Evolutionary conservation across 2,113 vertebrate genomes (phyloP), one percentile per base, ranked within the genome.

Genomic region (Sinocyclocheilus maitianheensis): DNA sequence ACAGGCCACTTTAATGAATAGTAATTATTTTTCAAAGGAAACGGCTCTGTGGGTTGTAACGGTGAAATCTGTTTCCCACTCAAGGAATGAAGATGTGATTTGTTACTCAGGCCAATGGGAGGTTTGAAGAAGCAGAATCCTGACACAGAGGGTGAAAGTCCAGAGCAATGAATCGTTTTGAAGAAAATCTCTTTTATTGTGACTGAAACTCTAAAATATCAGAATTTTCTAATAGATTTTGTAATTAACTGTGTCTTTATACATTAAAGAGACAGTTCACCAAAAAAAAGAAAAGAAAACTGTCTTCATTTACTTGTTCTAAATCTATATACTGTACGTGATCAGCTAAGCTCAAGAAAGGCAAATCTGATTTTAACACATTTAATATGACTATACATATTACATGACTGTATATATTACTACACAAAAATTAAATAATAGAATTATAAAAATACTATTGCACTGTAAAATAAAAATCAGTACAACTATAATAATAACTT

Each of bases 1-100:
- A 93, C 90, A 92, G 92, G 85, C 24, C 72, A 84, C 83, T 86
- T 87, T 94, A 95, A 94, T 93, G 91, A 94, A 94, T 92, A 91
- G 91, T 93, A 93, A 93, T 94, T 94, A 90, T 92, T 94, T 90
- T 89, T 89, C 88, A 90, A 84, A 90, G 77, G 85, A 88, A 91
- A 81, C 82, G 87, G 83, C 77, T 88, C 83, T 77, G 14, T 12
- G 67, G 55, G 76, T 40, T 74, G 60, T 71, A 89, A 84, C 85
- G 77, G 74, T 88, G 63, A 92, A 74, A 77, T 85, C 83, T 46
- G 67, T 72, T 85, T 18, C 58, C 40, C 13, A 51, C 81, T 72
- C n/a, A 34, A 85, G 82, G 71, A 77, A 87, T 84, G 77, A 87
- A 69, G 13, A 76, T 69, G 11, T 77, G 60, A 77, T 43, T 77